Conservation (phyloP, 2,888 invertebrate species). For the Hetaerina titia region DNA sequence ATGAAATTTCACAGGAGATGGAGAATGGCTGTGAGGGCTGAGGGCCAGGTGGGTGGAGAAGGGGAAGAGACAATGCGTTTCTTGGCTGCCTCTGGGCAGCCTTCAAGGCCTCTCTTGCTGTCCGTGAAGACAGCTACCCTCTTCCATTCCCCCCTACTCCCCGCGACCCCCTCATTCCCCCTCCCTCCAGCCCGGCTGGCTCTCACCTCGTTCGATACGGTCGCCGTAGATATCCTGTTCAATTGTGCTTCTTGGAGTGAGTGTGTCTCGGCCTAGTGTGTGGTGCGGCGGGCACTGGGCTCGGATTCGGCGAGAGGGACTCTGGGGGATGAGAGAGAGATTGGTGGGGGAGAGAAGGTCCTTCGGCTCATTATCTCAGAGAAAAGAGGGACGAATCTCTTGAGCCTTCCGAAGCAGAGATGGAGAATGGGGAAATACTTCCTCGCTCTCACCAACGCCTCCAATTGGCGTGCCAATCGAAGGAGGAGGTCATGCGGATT, state of each 20-base stretch:
- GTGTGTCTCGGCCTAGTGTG: not conserved
- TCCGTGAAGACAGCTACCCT: conserved; percentile 25
- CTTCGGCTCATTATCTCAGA: conserved; percentile 24
- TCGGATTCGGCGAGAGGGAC: not conserved
- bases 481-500: conserved; percentile 23
- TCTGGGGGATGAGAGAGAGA: not conserved
- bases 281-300: not conserved
- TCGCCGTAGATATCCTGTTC: conserved; percentile 56
- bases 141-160: not conserved
- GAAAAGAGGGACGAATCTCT: conserved; percentile 15
- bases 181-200: not conserved
- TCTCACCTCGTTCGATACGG: conserved; percentile 42
- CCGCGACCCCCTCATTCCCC: not conserved
- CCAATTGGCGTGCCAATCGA: conserved; percentile 10
- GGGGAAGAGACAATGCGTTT: conserved; percentile 26
- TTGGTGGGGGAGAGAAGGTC: not conserved
- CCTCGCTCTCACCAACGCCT: not conserved
- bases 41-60: not conserved
- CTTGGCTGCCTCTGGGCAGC: conserved; percentile 52
- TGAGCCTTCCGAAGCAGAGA: conserved; percentile 12
- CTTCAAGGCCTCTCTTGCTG: conserved; percentile 40
- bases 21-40: not conserved
- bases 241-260: conserved; percentile 35
- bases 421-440: not conserved
- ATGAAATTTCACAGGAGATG: not conserved